Base-by-base conservation (phyloP, 2,113 vertebrate species). In the Phyllopteryx taeniolatus region DNA sequence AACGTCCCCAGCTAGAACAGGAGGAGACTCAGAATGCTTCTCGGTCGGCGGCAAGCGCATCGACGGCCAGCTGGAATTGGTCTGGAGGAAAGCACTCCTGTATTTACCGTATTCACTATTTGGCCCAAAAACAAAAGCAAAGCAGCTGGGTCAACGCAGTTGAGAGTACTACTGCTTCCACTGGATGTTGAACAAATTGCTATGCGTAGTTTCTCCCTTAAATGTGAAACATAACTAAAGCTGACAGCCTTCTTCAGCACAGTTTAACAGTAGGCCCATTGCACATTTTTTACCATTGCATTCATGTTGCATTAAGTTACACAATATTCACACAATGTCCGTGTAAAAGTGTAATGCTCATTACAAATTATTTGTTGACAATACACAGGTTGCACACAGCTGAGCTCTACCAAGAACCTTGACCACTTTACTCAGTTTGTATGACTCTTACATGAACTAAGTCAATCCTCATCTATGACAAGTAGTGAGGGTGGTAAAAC, bases 311-410 rank as follows among this genome's bases (percentile, higher is more conserved):
- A 78, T 79, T 76, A 77, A 77, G 33, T 61, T 61, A 9, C 64
- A 17, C 27, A 51, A 70, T 72, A 67, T 49, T 33, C n/a, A 9
- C 64, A 17, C 43, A 62, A 77, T 75, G 74, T 75, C 62, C 43
- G 69, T 76, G 42, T 69, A 4, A 73, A 81, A 71, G 67, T 67
- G 63, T 78, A 17, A 70, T 71, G 71, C 51, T 59, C 67, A 79
- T 78, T 80, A 64, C 42, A 75, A 70, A 80, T 5, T 56, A 63
- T 72, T 83, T 74, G 77, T 85, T 86, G 72, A 86, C 83, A 73
- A 85, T 75, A 77, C 79, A 77, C 70, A 72, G 15, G 65, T 72
- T 22, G 67, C 78, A 61, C 70, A 74, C 76, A 76, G 77, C 79
- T 51, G 71, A 82, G 59, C 62, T 67, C 70, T 77, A 49, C 56